Conservation (phyloP, 37 sponge, comb jelly and placozoan species). For the Hexactinellida sp. region DNA sequence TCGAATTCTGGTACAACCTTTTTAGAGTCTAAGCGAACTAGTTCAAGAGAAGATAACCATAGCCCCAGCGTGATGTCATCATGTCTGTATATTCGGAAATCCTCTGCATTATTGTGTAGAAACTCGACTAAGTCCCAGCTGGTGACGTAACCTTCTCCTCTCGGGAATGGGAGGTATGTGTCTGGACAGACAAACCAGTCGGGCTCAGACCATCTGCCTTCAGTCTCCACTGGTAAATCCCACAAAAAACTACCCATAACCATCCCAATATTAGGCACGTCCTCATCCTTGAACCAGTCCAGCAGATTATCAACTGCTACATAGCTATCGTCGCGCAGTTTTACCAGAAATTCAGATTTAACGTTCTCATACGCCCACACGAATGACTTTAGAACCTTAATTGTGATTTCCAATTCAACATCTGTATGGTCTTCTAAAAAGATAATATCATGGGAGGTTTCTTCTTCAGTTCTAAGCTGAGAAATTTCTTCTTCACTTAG, state of each 20-base stretch:
- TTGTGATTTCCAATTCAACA: not conserved
- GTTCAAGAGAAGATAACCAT: slow-evolving; percentile 31
- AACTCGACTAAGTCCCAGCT: slow-evolving; percentile 24
- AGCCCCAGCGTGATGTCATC: slow-evolving; percentile 43
- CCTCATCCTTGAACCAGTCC: not conserved
- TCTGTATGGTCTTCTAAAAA: not conserved
- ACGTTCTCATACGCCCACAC: not conserved
- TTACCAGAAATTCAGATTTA: not conserved
- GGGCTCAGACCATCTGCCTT: not conserved
- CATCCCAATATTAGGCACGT: not conserved
- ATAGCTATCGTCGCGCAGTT: not conserved
- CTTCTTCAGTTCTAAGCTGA: not conserved
- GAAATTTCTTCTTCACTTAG: not conserved
- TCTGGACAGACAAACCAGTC: not conserved
- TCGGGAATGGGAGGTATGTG: slow-evolving; percentile 39
- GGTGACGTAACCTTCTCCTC: slow-evolving; percentile 42
- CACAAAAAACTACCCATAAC: not conserved
- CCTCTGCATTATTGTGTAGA: not conserved
- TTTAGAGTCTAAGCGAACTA: not conserved
- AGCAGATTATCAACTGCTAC: not conserved
- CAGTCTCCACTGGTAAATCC: not conserved
- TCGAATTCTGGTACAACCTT: not conserved
- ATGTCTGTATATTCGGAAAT: slow-evolving; percentile 25
- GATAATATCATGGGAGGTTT: not conserved
- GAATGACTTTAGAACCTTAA: not conserved